Conservation (phyloP, 1,140 invertebrate species). For the Lasaia peninsularis region DNA sequence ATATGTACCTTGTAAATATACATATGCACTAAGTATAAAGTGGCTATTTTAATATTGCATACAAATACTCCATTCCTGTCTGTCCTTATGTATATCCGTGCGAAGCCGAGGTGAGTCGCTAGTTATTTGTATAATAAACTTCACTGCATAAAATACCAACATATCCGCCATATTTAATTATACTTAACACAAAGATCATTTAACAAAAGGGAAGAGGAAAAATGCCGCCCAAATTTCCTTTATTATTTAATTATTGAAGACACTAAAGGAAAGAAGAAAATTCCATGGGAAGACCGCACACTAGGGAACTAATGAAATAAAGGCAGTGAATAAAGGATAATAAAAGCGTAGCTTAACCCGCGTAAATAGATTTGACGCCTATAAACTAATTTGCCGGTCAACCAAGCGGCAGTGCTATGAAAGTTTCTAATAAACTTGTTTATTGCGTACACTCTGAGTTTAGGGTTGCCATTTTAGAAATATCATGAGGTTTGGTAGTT, state of each 20-base stretch:
- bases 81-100: no score
- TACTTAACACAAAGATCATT: background rate
- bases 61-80: no score
- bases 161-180: no score
- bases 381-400: slow-evolving; percentile 26
- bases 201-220: background rate
- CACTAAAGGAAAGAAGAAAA: slow-evolving; percentile 10
- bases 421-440: slow-evolving; percentile 15
- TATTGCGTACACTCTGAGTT: background rate
- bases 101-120: no score
- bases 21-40: no score
- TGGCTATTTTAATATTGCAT: no score
- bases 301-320: slow-evolving; percentile 12
- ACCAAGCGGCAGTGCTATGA: background rate
- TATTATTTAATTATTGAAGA: background rate
- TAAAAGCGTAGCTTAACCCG: slow-evolving; percentile 23
- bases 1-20: no score
- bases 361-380: slow-evolving; percentile 25
- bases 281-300: slow-evolving; percentile 6
- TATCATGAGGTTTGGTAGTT: background rate
- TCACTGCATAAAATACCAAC: no score
- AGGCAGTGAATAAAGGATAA: slow-evolving; percentile 18
- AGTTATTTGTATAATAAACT: no score
- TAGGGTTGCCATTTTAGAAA: background rate
- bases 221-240: background rate